Conservation (phyloP, 2,888 invertebrate species). For the Cheilosia scutellata region DNA sequence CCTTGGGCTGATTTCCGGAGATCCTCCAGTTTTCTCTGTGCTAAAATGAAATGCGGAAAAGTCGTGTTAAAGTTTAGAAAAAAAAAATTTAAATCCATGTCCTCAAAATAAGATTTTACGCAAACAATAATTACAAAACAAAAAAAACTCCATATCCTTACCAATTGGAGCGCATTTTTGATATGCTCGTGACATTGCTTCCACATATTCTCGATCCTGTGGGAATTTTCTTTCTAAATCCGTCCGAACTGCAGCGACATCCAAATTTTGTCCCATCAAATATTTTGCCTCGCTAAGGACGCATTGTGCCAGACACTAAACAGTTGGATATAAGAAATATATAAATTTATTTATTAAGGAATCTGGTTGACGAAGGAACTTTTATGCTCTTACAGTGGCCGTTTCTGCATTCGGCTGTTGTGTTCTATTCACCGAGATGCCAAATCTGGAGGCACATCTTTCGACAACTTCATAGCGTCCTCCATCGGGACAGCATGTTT, state of each 20-base stretch:
- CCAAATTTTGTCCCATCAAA: conserved; percentile 78
- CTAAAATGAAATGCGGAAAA: conserved; percentile 30
- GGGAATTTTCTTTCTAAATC: conserved; percentile 79
- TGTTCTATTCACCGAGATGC: conserved; percentile 76
- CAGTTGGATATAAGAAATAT: neutral
- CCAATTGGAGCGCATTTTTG: conserved; percentile 80
- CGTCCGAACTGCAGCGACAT: conserved; percentile 77
- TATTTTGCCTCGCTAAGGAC: conserved; percentile 81
- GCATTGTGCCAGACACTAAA: conserved; percentile 83
- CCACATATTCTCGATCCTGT: conserved; percentile 80
- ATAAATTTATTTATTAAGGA: neutral
- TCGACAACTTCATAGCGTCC: conserved; percentile 80
- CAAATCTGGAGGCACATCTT: conserved; percentile 80
- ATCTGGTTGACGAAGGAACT: neutral
- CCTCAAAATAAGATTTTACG: no score
- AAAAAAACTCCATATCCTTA: no score
- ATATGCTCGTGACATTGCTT: conserved; percentile 80
- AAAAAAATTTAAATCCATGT: neutral
- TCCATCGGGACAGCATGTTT: conserved; percentile 81
- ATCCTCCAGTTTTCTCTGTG: conserved; percentile 65
- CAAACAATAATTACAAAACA: no score
- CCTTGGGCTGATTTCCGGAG: conserved; percentile 60
- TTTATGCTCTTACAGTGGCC: conserved; percentile 78
- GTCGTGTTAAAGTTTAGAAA: neutral
- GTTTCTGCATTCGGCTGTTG: conserved; percentile 79